Evolutionary conservation across 1,140 invertebrate species (phyloP).

Genomic region (Phortica variegata): DNA sequence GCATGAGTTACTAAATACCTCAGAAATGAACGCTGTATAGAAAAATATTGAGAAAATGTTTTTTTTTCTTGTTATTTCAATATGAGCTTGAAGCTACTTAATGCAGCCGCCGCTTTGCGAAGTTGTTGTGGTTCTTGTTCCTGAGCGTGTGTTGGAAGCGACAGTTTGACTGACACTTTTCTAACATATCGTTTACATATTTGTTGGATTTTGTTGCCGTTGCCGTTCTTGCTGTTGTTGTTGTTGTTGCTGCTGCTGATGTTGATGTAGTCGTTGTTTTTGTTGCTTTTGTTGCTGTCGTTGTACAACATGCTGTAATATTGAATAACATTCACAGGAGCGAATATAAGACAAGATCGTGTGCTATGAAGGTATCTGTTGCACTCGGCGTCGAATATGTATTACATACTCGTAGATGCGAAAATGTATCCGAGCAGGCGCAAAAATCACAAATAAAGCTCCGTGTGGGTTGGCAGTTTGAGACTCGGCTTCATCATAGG

Average conservation of each 20-base stretch:
- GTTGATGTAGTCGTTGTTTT: constrained; percentile 18
- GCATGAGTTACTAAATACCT: too few species aligned
- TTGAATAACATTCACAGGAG: constrained; percentile 41
- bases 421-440: too few species aligned
- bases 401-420: too few species aligned
- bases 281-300: too few species aligned
- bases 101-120: constrained; percentile 25
- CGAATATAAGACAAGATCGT: too few species aligned
- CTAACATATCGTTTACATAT: constrained; percentile 56
- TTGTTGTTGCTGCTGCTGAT: constrained; percentile 10
- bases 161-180: constrained; percentile 57
- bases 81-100: constrained; percentile 54
- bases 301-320: constrained; percentile 51
- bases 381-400: too few species aligned
- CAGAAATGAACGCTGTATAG: too few species aligned
- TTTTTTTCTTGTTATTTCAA: too few species aligned
- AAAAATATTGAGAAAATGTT: constrained; percentile 53
- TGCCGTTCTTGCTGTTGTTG: background rate
- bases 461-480: too few species aligned
- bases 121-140: constrained; percentile 13
- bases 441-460: too few species aligned
- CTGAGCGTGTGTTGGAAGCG: constrained; percentile 53
- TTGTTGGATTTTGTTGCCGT: constrained; percentile 46
- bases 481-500: too few species aligned
- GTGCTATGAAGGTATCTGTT: too few species aligned